Evolutionary conservation across 1,140 invertebrate species (phyloP), one percentile per base, ranked within the genome.

Genomic region (Ladona fulva): DNA sequence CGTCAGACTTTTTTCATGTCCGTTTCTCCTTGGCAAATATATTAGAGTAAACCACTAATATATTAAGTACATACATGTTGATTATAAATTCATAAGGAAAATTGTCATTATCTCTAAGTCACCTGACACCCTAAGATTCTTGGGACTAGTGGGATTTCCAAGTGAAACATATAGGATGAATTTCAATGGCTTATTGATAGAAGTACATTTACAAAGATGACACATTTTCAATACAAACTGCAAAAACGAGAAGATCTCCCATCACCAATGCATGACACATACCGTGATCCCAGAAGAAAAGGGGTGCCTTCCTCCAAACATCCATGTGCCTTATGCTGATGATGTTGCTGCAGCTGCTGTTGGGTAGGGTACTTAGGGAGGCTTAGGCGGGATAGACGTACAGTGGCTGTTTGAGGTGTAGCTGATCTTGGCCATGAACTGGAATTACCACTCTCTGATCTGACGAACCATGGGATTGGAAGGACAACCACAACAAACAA

Each of bases 391-490:
- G 75, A 76, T 12, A 42, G 25, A 42, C 75, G 75, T 24, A 76
- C 75, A 76, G 24, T 66, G 52, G 52, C 75, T 11, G 24, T 76
- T 76, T 76, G 75, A 42, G 75, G 42, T 29, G 75, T 29, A 42
- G 75, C 29, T 25, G 75, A 76, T n/a, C 25, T 76, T 37, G 25
- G 75, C 75, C 75, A 76, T 22, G 75, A 37, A 11, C 25, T 29
- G 75, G 75, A 76, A 42, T 25, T 76, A 76, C 75, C 75, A 76
- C 75, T 76, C 42, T 76, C 75, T n/a, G 75, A 76, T 42, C 75
- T 76, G 75, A 42, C 42, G 42, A 76, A 16, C 42, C 25, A 42
- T 29, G 42, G 22, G n/a, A 76, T 24, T 24, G 24, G 24, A n/a
- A 25, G 25, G 25, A n/a, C 25, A 76, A 76, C 75, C 8, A 76